Evolutionary conservation across 1,140 invertebrate species (phyloP).

Genomic region (Tetragnatha versicolor): DNA sequence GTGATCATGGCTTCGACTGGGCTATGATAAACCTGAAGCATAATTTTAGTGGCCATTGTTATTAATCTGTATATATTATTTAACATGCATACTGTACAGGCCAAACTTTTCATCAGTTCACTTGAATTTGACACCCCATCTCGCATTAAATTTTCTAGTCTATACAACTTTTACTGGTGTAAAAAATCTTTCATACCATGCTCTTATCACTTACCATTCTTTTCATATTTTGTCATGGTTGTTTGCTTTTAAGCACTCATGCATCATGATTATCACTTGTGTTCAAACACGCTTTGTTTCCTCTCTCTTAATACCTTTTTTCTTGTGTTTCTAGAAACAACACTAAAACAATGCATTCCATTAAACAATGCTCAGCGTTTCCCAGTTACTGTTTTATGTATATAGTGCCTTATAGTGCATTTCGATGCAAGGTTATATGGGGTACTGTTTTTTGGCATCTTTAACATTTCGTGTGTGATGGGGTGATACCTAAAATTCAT

Average conservation of each 20-base stretch:
- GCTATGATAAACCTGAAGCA: constrained; percentile 13
- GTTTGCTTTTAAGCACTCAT: not conserved
- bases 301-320: not conserved
- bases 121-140: constrained; percentile 51
- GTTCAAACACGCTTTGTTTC: not conserved
- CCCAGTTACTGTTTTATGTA: constrained; percentile 13
- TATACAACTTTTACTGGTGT: constrained; percentile 23
- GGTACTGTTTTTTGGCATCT: constrained; percentile 37
- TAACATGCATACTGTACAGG: constrained; percentile 50
- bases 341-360: constrained; percentile 49
- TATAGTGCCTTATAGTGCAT: constrained; percentile 51
- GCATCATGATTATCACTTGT: not conserved
- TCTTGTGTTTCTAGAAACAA: not conserved
- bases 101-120: constrained; percentile 54
- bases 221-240: constrained; percentile 22
- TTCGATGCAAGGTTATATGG: constrained; percentile 28
- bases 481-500: constrained; percentile 50
- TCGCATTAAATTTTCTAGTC: constrained; percentile 54
- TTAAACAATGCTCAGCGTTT: constrained; percentile 39
- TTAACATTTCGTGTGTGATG: constrained; percentile 45
- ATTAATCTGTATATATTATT: constrained; percentile 53
- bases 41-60: constrained; percentile 41
- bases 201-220: not conserved
- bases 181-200: constrained; percentile 27
- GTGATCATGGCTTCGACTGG: constrained; percentile 22